Evolutionary conservation across 2,113 vertebrate genomes (phyloP).

Genomic region (Ciconia boyciana): DNA sequence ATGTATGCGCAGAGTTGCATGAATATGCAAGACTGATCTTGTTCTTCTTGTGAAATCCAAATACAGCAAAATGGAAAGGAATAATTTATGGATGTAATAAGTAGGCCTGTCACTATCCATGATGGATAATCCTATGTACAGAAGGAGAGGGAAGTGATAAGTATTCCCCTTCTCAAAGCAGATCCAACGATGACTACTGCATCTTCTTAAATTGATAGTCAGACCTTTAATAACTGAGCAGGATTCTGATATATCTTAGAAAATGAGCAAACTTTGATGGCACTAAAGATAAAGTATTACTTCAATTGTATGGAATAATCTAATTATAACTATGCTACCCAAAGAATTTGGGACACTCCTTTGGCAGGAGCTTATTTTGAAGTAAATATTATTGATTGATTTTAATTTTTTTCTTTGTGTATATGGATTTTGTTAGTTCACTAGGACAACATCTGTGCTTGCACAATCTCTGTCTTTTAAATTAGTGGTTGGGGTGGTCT

Average conservation of each 20-base stretch:
- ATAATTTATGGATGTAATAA: neutral
- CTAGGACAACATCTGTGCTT: neutral
- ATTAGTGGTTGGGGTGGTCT: neutral
- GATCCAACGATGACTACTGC: neutral
- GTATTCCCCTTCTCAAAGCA: neutral
- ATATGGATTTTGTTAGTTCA: neutral
- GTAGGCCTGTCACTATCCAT: neutral
- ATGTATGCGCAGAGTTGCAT: neutral
- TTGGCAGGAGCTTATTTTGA: neutral
- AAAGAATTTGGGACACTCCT: neutral
- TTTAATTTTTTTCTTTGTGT: neutral
- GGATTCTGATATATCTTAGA: neutral
- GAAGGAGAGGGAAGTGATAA: neutral
- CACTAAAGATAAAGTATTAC: neutral
- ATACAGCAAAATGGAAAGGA: neutral
- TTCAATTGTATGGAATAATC: neutral
- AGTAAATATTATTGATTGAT: neutral
- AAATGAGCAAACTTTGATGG: neutral
- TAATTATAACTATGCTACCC: neutral
- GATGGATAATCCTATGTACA: neutral
- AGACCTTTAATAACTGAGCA: neutral
- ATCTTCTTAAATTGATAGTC: neutral
- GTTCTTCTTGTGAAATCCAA: neutral
- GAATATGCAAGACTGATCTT: neutral
- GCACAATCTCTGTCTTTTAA: neutral